Evolutionary conservation across 2,888 invertebrate species (phyloP).

Genomic region (Scaptodrosophila latifasciaeformis): DNA sequence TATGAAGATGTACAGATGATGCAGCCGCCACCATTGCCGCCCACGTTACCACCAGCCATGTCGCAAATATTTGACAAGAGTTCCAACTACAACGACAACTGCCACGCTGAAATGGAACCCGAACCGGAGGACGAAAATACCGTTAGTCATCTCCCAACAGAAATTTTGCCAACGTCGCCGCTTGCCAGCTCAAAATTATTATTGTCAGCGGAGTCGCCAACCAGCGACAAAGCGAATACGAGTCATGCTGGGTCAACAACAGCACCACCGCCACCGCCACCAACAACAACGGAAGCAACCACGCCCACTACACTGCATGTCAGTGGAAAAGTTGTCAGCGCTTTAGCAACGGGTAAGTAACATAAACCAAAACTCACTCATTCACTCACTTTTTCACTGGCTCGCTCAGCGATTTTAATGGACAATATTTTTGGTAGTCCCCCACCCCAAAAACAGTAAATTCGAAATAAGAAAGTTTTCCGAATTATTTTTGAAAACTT

Average conservation of each 20-base stretch:
- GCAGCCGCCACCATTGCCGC: neutral
- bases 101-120: conserved; percentile 2
- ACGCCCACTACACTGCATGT: conserved; percentile 45
- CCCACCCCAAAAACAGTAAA: no score
- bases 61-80: conserved; percentile 57
- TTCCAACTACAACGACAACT: conserved; percentile 24
- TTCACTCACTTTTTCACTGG: no score
- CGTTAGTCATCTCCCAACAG: conserved; percentile 27
- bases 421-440: no score
- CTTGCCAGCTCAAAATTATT: conserved; percentile 52
- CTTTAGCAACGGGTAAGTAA: conserved; percentile 53
- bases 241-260: conserved; percentile 44
- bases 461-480: no score
- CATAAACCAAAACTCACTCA: no score
- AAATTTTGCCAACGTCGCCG: conserved; percentile 39
- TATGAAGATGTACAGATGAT: conserved; percentile 60
- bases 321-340: conserved; percentile 45
- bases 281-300: conserved; percentile 14
- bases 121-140: conserved; percentile 1
- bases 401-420: no score
- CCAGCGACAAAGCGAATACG: conserved; percentile 15
- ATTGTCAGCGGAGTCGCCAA: conserved; percentile 34
- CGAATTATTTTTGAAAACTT: no score
- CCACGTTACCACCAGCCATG: conserved; percentile 16
- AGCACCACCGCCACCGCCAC: no score